Evolutionary conservation across 2,113 vertebrate genomes (phyloP).

Genomic region (Plotosus lineatus): DNA sequence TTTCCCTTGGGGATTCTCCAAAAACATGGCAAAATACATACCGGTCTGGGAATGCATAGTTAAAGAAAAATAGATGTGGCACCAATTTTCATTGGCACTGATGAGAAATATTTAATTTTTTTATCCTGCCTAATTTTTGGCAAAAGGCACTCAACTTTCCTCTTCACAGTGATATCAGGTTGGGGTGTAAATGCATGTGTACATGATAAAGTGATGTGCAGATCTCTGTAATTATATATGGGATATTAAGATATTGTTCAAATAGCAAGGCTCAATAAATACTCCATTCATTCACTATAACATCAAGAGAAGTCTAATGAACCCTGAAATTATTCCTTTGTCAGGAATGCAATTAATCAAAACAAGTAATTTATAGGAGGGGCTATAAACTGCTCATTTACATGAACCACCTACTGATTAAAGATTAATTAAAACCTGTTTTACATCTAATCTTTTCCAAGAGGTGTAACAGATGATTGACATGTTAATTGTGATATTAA

Average conservation of each 20-base stretch:
- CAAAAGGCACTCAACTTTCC: neutral
- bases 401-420: slow-evolving; percentile 40
- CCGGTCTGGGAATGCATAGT: no score
- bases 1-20: no score
- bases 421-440: slow-evolving; percentile 34
- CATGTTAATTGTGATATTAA: slow-evolving; percentile 18
- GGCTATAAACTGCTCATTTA: slow-evolving; percentile 23
- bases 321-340: slow-evolving; percentile 24
- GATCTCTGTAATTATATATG: neutral
- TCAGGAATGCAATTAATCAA: slow-evolving; percentile 32
- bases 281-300: slow-evolving; percentile 32
- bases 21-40: no score
- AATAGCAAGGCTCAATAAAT: slow-evolving; percentile 5
- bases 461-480: slow-evolving; percentile 24
- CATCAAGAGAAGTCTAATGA: slow-evolving; percentile 63
- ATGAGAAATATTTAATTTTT: no score
- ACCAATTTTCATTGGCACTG: no score
- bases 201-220: neutral
- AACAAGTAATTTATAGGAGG: slow-evolving; percentile 26
- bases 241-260: slow-evolving; percentile 24
- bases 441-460: slow-evolving; percentile 33
- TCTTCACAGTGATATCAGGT: neutral
- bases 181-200: neutral
- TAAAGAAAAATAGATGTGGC: no score
- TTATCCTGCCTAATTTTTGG: neutral